Conservation (phyloP, 1,140 invertebrate genomes). For the Frieseomelitta varia region DNA sequence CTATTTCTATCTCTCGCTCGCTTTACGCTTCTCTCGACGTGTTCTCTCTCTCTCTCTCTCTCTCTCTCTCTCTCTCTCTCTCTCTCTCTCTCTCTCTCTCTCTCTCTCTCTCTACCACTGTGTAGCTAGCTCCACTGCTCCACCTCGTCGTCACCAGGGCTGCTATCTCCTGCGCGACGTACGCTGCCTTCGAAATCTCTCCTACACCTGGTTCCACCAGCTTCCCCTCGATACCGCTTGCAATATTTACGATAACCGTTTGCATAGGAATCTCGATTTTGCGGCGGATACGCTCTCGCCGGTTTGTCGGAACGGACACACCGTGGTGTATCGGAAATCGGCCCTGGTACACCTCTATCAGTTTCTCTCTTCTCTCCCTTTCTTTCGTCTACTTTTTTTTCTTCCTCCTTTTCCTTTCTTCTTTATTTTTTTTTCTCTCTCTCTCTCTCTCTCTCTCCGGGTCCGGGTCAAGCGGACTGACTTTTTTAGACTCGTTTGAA, state of each 20-base stretch:
- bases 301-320: not conserved
- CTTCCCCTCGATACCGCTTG: constrained; percentile 40
- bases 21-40: too few relatives aligned
- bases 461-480: too few relatives aligned
- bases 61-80: not conserved
- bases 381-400: not conserved
- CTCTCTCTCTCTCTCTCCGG: not conserved
- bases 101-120: too few relatives aligned
- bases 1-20: not conserved
- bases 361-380: not conserved
- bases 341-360: not conserved
- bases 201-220: constrained; percentile 35
- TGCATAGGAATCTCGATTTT: constrained; percentile 42
- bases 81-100: constrained; percentile 1
- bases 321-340: not conserved
- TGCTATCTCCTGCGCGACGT: constrained; percentile 43
- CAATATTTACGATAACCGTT: constrained; percentile 57
- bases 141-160: not conserved
- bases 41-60: not conserved
- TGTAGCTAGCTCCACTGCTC: not conserved
- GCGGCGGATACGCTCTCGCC: constrained; percentile 13
- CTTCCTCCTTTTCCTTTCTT: too few relatives aligned
- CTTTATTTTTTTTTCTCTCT: not conserved
- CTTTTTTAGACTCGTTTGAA: constrained; percentile 8
- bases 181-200: constrained; percentile 58